Evolutionary conservation across 2,113 vertebrate genomes (phyloP), one percentile per base, ranked within the genome.

Genomic region (Oenanthe oenanthe): DNA sequence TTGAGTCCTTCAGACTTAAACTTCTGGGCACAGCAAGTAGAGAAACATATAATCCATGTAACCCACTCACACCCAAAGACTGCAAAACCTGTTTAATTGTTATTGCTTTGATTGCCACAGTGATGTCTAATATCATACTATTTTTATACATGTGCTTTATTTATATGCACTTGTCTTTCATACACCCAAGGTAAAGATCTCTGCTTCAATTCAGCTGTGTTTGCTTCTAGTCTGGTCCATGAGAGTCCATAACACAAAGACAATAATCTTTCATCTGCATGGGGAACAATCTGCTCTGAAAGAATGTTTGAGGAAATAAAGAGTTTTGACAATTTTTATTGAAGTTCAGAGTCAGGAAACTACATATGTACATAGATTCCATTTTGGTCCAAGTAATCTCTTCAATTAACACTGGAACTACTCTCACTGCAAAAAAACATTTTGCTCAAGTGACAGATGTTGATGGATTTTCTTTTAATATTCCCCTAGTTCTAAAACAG

Each of bases 1-100:
- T 77, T 29, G 40, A 89, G 13, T 86, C 47, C 28, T 86, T 83
- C 56, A 77, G 45, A 90, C 9, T 85, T 88, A 56, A 72, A 90
- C 21, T 70, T 78, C n/a, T 65, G 48, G 8, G 31, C 29, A 42
- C 12, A 77, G 31, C 20, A 86, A 40, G 12, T 4, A 74, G 16
- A 73, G 63, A 85, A 93, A 88, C 18, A 47, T 0, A 4, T 5
- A 62, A 66, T 32, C 20, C 13, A 1, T 20, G 36, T 42, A 83
- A 53, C 13, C 12, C n/a, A 77, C 26, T 92, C 36, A 53, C 40
- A 77, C 7, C 22, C 74, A 43, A 79, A 79, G 40, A 36, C n/a
- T 82, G 12, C 14, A 72, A 57, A 38, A 75, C 34, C 8, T 66
- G 45, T 82, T 65, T 57, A 56, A 4, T 32, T 1, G 0, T 66